phyloP scores from a whole-genome alignment of 1,140 invertebrate genomes.

The Orchestia grillus region DNA sequence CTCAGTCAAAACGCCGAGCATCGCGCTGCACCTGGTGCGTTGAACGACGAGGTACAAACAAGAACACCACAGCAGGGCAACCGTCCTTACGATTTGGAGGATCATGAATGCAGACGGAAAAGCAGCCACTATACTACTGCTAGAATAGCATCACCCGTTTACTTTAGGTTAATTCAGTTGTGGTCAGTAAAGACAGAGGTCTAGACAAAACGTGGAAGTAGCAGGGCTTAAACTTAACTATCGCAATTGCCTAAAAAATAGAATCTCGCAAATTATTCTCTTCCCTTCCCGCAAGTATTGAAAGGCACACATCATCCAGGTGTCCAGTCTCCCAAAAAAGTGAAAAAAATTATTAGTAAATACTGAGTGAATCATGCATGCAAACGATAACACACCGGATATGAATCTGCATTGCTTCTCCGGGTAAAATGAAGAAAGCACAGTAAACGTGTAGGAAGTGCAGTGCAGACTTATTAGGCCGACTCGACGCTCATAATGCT shows the following conservation, averaged over 20 bases:
- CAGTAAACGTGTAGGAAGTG: neutral
- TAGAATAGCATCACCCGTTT: neutral
- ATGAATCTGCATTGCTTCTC: neutral
- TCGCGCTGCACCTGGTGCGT: too few species aligned
- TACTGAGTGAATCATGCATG: neutral
- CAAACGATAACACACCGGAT: neutral
- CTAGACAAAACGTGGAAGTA: neutral
- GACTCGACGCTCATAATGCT: neutral
- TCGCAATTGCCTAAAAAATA: neutral
- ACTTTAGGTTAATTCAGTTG: too few species aligned
- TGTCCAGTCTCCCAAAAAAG: neutral
- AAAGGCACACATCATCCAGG: neutral
- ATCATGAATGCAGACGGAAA: neutral
- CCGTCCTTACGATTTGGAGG: neutral
- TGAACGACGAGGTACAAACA: neutral
- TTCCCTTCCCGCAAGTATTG: neutral
- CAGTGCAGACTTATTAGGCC: neutral
- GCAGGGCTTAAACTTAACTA: neutral
- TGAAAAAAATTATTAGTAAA: neutral
- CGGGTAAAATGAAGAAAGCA: neutral
- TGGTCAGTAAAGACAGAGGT: neutral
- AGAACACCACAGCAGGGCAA: neutral
- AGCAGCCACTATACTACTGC: neutral
- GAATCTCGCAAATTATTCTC: neutral
- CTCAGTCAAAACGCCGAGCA: too few species aligned